Percentiles rank a stretch among this genome's conserved stretches.
Evolutionary conservation across 2,888 invertebrate genomes (phyloP).

Genomic region (Melanostoma scalare): DNA sequence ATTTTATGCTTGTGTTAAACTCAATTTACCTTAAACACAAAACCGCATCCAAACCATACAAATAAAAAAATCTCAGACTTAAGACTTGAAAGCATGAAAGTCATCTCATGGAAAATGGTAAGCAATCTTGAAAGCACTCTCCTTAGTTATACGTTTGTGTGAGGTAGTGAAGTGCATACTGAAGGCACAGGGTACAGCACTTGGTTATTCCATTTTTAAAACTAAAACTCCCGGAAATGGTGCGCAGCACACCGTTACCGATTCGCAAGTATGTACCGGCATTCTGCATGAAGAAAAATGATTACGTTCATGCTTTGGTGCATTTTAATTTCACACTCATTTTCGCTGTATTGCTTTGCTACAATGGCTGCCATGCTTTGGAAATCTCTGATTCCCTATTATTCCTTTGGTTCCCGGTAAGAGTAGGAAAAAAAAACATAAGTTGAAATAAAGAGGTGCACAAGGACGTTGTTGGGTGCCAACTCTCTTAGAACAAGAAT

Average conservation of each 20-base stretch:
- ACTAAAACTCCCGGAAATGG: constrained; percentile 22
- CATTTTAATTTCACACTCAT: constrained; percentile 70
- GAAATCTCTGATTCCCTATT: constrained; percentile 26
- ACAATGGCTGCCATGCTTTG: constrained; percentile 42
- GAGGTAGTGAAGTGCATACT: too few species aligned
- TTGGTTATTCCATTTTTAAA: constrained; percentile 25
- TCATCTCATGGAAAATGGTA: constrained; percentile 38
- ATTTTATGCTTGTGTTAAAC: too few species aligned
- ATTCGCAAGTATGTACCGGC: constrained; percentile 28
- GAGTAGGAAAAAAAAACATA: background rate
- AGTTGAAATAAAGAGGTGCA: constrained; percentile 14
- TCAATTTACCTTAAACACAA: too few species aligned
- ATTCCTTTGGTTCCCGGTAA: constrained; percentile 20
- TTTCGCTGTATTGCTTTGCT: constrained; percentile 55
- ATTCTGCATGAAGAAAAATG: constrained; percentile 42
- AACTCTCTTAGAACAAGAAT: constrained; percentile 9
- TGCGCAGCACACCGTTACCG: constrained; percentile 41
- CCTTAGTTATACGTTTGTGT: constrained; percentile 19
- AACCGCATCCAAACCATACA: too few species aligned
- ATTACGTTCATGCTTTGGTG: constrained; percentile 61
- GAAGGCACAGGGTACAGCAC: constrained; percentile 5
- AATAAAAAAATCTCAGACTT: background rate
- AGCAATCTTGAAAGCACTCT: constrained; percentile 29
- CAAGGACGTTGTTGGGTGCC: constrained; percentile 26
- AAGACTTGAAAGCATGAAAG: constrained; percentile 4